Evolutionary conservation across 2,888 invertebrate genomes (phyloP), one percentile per base, ranked within the genome.

Genomic region (Morpho helenor): DNA sequence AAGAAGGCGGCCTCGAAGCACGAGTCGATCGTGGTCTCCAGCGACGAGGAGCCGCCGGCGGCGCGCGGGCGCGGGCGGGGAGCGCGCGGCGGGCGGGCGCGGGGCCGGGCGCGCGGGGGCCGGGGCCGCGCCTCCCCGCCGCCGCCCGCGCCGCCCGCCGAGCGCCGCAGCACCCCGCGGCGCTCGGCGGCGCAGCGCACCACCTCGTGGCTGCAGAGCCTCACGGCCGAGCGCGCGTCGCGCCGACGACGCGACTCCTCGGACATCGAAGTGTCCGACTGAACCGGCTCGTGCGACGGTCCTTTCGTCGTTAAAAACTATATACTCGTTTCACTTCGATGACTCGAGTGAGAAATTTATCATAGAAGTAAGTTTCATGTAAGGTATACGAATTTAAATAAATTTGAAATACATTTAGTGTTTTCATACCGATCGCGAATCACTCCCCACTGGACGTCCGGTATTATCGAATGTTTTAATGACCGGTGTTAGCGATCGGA

Each of bases 151-250:
- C 63, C 54, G 9, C 64, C 72, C 40, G 65, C 64, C 52, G 69
- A 72, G 9, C 79, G 84, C 69, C 86, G 86, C 59, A 82, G 86
- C 69, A 85, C 87, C 49, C 87, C 87, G 57, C 84, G 86, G 43
- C 81, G 87, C 49, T 66, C 79, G 42, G 87, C 87, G 43, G 83
- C 85, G 6, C 82, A 81, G 68, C 82, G 80, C 66, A 75, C 79
- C 7, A 70, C 70, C 46, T 72, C 77, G n/a, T 83, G 81, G 84
- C 71, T 86, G 50, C 82, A 86, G 64, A 82, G 68, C 61, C 68
- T 81, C 8, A 72, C 74, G 16, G 61, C 66, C 6, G 68, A 69
- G 46, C 71, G 73, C 45, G 63, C 67, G 5, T 64, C 74, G 7
- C 78, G 79, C 7, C 76, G 79, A 40, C 73, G 78, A 0, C 74